Evolutionary conservation across 1,140 invertebrate species (phyloP), one percentile per base, ranked within the genome.

Genomic region (Drosophila arawakana): DNA sequence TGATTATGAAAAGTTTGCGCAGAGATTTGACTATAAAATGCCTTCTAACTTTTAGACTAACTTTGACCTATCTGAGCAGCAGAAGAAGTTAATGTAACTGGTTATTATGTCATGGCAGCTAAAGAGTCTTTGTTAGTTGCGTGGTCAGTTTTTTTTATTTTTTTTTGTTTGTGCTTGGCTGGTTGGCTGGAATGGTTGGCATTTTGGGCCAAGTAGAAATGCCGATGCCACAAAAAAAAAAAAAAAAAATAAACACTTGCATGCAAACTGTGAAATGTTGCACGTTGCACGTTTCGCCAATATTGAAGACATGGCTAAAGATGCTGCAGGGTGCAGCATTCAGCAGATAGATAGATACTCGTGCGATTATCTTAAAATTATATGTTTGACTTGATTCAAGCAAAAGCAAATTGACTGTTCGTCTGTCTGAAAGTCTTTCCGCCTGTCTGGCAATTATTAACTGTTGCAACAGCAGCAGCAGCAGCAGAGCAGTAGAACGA

Each of bases 361-460:
- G 63, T 52, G 65, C 54, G 62, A 73, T 65, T 55, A 41, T 34
- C 58, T 74, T 21, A 74, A 74, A 74, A 66, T 72, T 73, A 68
- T 37, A 50, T 50, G 62, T 52, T 60, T 50, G 46, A 52, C 44
- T 68, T 68, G 71, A 73, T 68, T 73, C 54, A 73, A 61, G 65
- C 57, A 43, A 43, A 30, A 61, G 65, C 71, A 60, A 73, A 73
- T 73, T 68, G 55, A 68, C 55, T 69, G 57, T 39, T 5, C 34
- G 54, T 39, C 54, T 57, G 52, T 10, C 35, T 35, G 25, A 30
- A 30, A 54, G 55, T 67, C 63, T 55, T 30, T 30, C 25, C 25
- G 25, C 6, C 41, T 43, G 41, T 67, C 63, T 55, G 67, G 66
- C 58, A 69, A 70, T 70, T 62, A 74, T 62, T 49, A 69, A 69